These are phyloP conservation scores for Notarius quadriscutis DNA, from an alignment of 2,113 vertebrate genomes.

Conservation along the genomic window DNA sequence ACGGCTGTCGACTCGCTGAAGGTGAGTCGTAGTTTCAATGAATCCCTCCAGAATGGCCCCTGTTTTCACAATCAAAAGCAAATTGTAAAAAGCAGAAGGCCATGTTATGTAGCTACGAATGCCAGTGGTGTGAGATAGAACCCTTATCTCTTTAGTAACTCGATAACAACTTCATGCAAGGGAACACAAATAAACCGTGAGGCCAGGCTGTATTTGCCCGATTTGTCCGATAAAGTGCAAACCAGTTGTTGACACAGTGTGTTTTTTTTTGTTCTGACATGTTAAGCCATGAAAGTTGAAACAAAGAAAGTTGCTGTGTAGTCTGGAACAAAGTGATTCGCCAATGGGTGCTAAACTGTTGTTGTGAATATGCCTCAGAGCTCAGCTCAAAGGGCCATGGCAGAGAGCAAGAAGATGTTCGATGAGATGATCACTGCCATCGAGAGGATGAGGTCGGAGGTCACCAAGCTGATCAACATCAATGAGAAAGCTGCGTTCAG, in stretches of 20 bases:
- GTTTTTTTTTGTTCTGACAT: constrained; percentile 15
- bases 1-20: constrained; percentile 78
- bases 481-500: constrained; percentile 78
- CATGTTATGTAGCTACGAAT: constrained; percentile 25
- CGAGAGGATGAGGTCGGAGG: constrained; percentile 80
- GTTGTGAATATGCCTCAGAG: constrained; percentile 61
- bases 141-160: constrained; percentile 50
- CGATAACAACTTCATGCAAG: constrained; percentile 36
- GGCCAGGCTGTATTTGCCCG: constrained; percentile 25
- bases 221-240: constrained; percentile 33
- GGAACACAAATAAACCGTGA: constrained; percentile 54
- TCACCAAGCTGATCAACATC: constrained; percentile 78
- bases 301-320: background rate
- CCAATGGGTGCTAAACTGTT: background rate
- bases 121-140: constrained; percentile 1
- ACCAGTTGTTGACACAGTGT: constrained; percentile 25
- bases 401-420: constrained; percentile 81
- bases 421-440: constrained; percentile 80
- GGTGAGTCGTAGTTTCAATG: constrained; percentile 55
- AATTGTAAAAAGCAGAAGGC: background rate
- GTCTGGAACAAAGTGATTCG: background rate
- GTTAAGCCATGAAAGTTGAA: constrained; percentile 8
- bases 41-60: constrained; percentile 3
- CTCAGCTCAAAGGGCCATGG: constrained; percentile 78
- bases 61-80: constrained; percentile 19